These are phyloP conservation scores for Acrobasis repandana DNA, from an alignment of 2,888 invertebrate genomes.

Conservation along the genomic window DNA sequence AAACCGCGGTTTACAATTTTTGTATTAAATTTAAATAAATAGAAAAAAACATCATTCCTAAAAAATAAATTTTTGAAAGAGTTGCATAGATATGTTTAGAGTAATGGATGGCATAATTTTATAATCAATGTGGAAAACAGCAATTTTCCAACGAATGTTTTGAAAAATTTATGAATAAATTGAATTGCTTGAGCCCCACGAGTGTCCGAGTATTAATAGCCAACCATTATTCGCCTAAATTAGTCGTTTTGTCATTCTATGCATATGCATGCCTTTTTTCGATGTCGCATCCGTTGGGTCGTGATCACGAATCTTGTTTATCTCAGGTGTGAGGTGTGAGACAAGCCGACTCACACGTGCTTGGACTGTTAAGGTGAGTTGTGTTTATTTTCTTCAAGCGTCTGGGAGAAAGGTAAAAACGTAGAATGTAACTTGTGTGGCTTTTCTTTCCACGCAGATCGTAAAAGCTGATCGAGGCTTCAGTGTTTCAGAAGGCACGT, in stretches of 20 bases:
- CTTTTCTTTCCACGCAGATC: too few relatives aligned
- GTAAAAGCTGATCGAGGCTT: too few relatives aligned
- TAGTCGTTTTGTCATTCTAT: background rate
- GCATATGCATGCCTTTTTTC: background rate
- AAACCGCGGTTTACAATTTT: too few relatives aligned
- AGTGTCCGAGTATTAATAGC: background rate
- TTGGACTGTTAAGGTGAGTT: background rate
- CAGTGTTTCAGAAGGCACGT: too few relatives aligned
- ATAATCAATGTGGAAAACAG: background rate
- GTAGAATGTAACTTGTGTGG: too few relatives aligned
- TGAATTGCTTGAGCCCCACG: background rate
- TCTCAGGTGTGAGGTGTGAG: too few relatives aligned
- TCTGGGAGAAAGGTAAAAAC: too few relatives aligned
- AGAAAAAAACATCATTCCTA: too few relatives aligned
- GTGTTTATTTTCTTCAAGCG: background rate
- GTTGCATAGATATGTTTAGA: too few relatives aligned
- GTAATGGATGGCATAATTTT: background rate
- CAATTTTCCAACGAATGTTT: too few relatives aligned
- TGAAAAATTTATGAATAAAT: background rate
- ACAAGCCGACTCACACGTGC: constrained; percentile 1
- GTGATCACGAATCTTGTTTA: background rate
- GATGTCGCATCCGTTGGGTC: background rate
- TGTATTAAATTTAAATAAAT: too few relatives aligned
- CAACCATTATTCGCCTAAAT: background rate
- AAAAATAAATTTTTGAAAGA: too few relatives aligned